Evolutionary conservation across 2,888 invertebrate species (phyloP), one percentile per base, ranked within the genome.

Genomic region (Stenurella melanura): DNA sequence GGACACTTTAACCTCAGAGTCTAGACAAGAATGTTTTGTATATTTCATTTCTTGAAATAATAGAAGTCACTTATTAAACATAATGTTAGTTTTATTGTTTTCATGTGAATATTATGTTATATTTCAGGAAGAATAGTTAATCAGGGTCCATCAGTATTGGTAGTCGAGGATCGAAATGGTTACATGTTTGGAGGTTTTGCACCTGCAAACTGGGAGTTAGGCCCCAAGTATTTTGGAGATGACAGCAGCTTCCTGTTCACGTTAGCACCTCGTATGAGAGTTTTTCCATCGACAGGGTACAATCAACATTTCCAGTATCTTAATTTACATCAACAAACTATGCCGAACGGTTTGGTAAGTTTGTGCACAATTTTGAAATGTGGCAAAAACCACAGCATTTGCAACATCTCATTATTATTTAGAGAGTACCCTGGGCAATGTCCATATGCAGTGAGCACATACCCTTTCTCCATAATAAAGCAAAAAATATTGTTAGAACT

Each of bases 291-390:
- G 0, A 96, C 96, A 0, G 94, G 93, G 0, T 97, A 95, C 89
- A 98, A 98, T 89, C 92, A 95, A 79, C 96, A 98, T 88, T 98
- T 94, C 89, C 96, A 97, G 90, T 98, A 98, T 89, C 92, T 98
- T 80, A 98, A 98, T 90, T 91, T 95, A 77, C 95, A 96, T 84
- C 97, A 97, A 82, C 96, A 97, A 90, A 98, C 97, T 0, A 91
- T 98, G 92, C 97, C 98, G 0, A 98, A 98, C 90, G 98, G 98
- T 78, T 88, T 98, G 90, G 93, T 95, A 85, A 91, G 92, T 90
- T n/a, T 7, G 7, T 0, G 7, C 4, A 26, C 21, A n/a, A n/a
- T n/a, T n/a, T n/a, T n/a, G n/a, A n/a, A n/a, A n/a, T n/a, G n/a
- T n/a, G n/a, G n/a, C n/a, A n/a, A n/a, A n/a, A n/a, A n/a, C n/a